Percentiles rank a stretch among this genome's conserved stretches.
These are phyloP conservation scores for Pelodiscus sinensis DNA, from an alignment of 2,113 vertebrate species.

Conservation along the genomic window DNA sequence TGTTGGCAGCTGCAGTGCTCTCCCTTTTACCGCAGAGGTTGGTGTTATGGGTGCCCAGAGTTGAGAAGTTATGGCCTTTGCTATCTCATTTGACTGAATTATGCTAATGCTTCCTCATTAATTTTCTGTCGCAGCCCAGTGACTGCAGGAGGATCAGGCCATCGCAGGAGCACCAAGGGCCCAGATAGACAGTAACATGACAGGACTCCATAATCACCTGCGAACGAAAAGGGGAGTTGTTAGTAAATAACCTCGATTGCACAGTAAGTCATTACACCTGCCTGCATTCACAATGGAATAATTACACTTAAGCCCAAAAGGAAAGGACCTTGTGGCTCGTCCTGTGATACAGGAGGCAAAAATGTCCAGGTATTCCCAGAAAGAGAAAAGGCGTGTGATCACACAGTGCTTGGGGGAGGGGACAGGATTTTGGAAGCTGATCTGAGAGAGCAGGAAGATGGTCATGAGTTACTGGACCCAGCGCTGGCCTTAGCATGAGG, in stretches of 20 bases:
- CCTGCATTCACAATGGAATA: constrained; percentile 35
- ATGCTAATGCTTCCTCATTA: neutral
- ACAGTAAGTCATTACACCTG: constrained; percentile 53
- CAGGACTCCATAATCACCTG: neutral
- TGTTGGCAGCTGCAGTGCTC: neutral
- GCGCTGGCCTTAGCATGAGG: no score
- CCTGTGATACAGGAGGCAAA: constrained; percentile 32
- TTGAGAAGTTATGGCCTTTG: neutral
- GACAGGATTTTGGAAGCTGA: neutral
- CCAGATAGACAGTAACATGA: neutral
- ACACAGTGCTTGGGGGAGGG: neutral
- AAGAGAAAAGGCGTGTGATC: constrained; percentile 15
- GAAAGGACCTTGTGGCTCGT: neutral
- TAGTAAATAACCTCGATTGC: neutral
- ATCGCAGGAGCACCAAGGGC: neutral
- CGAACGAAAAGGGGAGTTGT: neutral
- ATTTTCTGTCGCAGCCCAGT: neutral
- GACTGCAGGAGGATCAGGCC: neutral
- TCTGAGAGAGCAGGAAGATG: neutral
- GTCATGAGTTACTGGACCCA: neutral
- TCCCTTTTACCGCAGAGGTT: neutral
- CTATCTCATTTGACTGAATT: neutral
- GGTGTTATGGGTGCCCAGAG: neutral
- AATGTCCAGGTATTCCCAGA: constrained; percentile 27
- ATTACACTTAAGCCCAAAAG: constrained; percentile 47